A percentile compares a stretch with the other conserved stretches of the same genome.
Conservation (phyloP, 2,888 invertebrate genomes). For the Netelia inedita region DNA sequence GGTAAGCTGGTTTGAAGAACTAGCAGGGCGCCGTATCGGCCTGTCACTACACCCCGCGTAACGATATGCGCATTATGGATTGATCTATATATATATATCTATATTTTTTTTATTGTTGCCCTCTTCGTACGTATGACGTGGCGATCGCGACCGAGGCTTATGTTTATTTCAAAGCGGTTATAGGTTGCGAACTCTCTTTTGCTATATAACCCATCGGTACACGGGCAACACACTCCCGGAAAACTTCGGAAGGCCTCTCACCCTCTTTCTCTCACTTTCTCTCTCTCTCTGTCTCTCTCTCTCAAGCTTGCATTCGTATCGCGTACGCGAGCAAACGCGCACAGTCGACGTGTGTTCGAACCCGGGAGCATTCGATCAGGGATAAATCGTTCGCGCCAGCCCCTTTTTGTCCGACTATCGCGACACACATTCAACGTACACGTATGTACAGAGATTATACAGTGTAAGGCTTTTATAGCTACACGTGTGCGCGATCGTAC, state of each 20-base stretch:
- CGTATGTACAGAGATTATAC: conserved; percentile 5
- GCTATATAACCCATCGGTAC: conserved; percentile 27
- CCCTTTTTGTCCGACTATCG: not conserved
- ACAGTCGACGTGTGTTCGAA: conserved; percentile 35
- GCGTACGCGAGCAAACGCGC: conserved; percentile 43
- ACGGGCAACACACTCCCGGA: conserved; percentile 53
- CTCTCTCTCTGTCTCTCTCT: no score
- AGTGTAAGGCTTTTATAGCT: not conserved
- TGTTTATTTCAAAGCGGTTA: conserved; percentile 82
- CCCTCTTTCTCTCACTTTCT: no score
- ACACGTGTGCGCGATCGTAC: conserved; percentile 34
- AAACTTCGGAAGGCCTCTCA: conserved; percentile 66
- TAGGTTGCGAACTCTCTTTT: conserved; percentile 70
- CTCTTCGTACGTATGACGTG: conserved; percentile 79
- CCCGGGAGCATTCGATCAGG: conserved; percentile 21
- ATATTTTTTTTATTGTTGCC: conserved; percentile 73
- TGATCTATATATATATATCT: conserved; percentile 36
- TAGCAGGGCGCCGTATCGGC: conserved; percentile 76
- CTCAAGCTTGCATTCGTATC: not conserved
- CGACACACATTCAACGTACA: not conserved
- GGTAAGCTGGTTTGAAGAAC: conserved; percentile 62
- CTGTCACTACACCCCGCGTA: conserved; percentile 77
- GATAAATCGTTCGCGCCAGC: not conserved
- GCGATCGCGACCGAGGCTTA: conserved; percentile 80
- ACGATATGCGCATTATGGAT: conserved; percentile 81